These are phyloP conservation scores for Rhadinocentrus ornatus DNA, from an alignment of 2,797 vertebrate genomes.

Conservation along the genomic window DNA sequence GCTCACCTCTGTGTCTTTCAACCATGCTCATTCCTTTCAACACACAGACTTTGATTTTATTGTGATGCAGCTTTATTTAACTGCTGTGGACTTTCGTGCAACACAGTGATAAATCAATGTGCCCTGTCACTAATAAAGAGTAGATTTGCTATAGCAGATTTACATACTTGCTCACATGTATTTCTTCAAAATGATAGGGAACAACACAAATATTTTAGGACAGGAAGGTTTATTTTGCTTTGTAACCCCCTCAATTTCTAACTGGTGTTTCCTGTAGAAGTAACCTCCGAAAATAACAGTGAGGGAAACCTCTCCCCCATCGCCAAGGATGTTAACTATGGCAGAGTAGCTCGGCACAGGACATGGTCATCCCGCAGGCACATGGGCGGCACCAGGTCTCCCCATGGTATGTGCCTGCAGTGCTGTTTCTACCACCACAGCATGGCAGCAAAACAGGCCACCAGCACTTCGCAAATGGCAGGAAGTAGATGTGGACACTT, in stretches of 20 bases:
- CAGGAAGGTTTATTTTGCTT: slow-evolving; percentile 51
- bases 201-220: slow-evolving; percentile 11
- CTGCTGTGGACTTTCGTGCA: slow-evolving; percentile 6
- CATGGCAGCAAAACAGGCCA: slow-evolving; percentile 67
- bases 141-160: slow-evolving; percentile 10
- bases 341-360: slow-evolving; percentile 86
- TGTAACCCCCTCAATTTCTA: slow-evolving; percentile 73
- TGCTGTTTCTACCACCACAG: slow-evolving; percentile 62
- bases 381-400: slow-evolving; percentile 80
- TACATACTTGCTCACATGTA: slow-evolving; percentile 20
- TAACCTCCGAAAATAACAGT: slow-evolving; percentile 94
- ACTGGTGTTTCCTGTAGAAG: slow-evolving; percentile 89
- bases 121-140: background rate
- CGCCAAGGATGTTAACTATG: slow-evolving; percentile 89
- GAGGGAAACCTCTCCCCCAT: slow-evolving; percentile 89
- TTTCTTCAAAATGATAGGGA: slow-evolving; percentile 30
- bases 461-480: slow-evolving; percentile 51
- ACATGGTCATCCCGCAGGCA: slow-evolving; percentile 85
- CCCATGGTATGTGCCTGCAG: slow-evolving; percentile 86
- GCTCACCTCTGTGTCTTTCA: slow-evolving; percentile 65
- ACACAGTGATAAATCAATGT: background rate
- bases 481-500: slow-evolving; percentile 67
- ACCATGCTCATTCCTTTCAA: slow-evolving; percentile 67
- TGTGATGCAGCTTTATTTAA: slow-evolving; percentile 13
- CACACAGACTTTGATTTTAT: slow-evolving; percentile 28